Base-by-base conservation (phyloP, 2,113 vertebrate species). In the Phyllostomus hastatus region DNA sequence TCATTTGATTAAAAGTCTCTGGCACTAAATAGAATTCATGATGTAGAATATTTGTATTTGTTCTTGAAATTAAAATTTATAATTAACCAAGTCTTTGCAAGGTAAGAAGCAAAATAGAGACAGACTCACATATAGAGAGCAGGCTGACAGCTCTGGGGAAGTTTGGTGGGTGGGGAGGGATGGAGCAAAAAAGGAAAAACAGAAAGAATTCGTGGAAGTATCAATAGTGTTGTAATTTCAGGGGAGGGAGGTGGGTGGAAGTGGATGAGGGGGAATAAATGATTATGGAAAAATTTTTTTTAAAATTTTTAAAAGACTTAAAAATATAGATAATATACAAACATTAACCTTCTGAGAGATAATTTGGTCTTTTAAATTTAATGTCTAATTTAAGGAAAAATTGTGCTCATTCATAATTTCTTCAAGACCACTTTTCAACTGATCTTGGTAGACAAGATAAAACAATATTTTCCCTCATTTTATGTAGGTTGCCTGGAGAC, bases 351-450 rank as follows among this genome's bases (percentile, higher is more conserved):
- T 88, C 19, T 73, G 43, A 69, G 17, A 90, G 14, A 83, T 64
- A 91, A 81, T 67, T 78, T 75, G 16, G 10, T 20, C 43, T 72
- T 66, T 59, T 26, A 50, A 20, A 38, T 54, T 61, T 81, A 66
- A 79, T 84, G 8, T 86, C 95, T 78, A 89, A 73, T 92, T 86
- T 59, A 43, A 96, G 76, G 9, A 83, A 91, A 84, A 48, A 41
- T 5, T 38, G 75, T 84, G 10, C 2, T 64, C 8, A 67, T 41
- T 76, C 46, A 52, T 67, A 80, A 38, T 46, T 93, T 95, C 12
- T 90, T 67, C 6, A 59, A 79, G 15, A 64, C 1, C 2, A 20
- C 3, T 88, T 82, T 67, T 46, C 57, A 88, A 41, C 33, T 79
- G 41, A 26, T 28, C 15, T 8, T 96, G 28, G 48, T 57, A 76